phyloP scores from a whole-genome alignment of 2,113 vertebrate species.

The western clawed frog (Xenopus tropicalis) region DNA sequence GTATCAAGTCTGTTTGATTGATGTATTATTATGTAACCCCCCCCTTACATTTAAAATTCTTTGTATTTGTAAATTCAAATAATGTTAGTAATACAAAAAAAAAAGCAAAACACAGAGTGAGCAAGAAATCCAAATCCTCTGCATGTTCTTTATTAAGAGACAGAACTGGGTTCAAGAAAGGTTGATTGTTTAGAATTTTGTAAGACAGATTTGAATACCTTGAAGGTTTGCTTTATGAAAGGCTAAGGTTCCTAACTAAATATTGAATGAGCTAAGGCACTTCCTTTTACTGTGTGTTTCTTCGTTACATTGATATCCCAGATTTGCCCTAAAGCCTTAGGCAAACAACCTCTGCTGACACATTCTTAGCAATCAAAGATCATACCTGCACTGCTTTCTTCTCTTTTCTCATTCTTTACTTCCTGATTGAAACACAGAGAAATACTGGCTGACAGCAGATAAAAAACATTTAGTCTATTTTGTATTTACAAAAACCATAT shows the following conservation, averaged over 20 bases:
- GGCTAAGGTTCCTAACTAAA: constrained; percentile 54
- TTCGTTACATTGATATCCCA: constrained; percentile 59
- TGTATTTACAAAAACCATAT: not conserved
- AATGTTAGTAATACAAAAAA: too few relatives aligned
- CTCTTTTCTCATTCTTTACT: not conserved
- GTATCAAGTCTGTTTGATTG: too few relatives aligned
- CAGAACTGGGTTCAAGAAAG: constrained; percentile 47
- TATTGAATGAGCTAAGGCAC: constrained; percentile 64
- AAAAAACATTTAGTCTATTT: not conserved
- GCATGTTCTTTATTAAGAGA: not conserved
- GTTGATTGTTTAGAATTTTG: constrained; percentile 66
- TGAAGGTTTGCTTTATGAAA: constrained; percentile 57
- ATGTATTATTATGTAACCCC: too few relatives aligned
- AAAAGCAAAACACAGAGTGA: too few relatives aligned
- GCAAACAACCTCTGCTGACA: constrained; percentile 60
- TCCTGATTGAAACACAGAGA: not conserved
- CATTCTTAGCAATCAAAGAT: constrained; percentile 48
- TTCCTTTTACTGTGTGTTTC: constrained; percentile 52
- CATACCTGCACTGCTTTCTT: constrained; percentile 31
- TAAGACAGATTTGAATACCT: constrained; percentile 59
- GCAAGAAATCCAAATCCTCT: too few relatives aligned
- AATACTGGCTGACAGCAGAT: not conserved
- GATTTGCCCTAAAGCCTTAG: constrained; percentile 55
- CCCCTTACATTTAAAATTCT: too few relatives aligned
- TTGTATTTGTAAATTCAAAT: too few relatives aligned